These are phyloP conservation scores for Drosophila picticornis DNA, from an alignment of 2,888 invertebrate species.

Conservation along the genomic window DNA sequence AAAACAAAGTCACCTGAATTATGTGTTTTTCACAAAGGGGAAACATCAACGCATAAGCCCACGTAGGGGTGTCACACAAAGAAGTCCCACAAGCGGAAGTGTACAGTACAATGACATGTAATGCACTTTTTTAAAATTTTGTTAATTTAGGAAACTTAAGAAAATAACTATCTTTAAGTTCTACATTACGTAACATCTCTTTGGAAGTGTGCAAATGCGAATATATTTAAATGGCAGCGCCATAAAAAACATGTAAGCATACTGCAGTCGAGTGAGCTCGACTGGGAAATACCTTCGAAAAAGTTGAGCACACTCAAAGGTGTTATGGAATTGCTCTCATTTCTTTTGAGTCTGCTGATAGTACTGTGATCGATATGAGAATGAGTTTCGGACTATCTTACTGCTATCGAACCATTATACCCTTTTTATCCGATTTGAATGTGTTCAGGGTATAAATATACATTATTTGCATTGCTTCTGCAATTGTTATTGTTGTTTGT, in stretches of 20 bases:
- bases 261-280: background rate
- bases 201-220: conserved; percentile 50
- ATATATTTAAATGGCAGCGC: conserved; percentile 56
- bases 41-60: conserved; percentile 21
- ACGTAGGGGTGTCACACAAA: conserved; percentile 20
- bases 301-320: background rate
- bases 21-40: conserved; percentile 25
- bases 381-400: background rate
- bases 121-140: background rate
- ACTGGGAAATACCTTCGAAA: background rate
- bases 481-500: conserved; percentile 26
- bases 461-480: conserved; percentile 36
- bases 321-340: background rate
- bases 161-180: background rate
- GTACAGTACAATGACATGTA: background rate
- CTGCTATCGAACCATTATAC: background rate
- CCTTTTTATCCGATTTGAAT: background rate
- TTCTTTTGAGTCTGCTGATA: background rate
- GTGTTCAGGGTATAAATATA: conserved; percentile 15
- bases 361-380: background rate
- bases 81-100: conserved; percentile 34
- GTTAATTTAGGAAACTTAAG: background rate
- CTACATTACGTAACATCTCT: background rate
- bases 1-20: conserved; percentile 16
- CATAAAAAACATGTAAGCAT: conserved; percentile 7